Evolutionary conservation across 2,113 vertebrate species (phyloP).

Genomic region (Stomatorhinus ivindoensis): DNA sequence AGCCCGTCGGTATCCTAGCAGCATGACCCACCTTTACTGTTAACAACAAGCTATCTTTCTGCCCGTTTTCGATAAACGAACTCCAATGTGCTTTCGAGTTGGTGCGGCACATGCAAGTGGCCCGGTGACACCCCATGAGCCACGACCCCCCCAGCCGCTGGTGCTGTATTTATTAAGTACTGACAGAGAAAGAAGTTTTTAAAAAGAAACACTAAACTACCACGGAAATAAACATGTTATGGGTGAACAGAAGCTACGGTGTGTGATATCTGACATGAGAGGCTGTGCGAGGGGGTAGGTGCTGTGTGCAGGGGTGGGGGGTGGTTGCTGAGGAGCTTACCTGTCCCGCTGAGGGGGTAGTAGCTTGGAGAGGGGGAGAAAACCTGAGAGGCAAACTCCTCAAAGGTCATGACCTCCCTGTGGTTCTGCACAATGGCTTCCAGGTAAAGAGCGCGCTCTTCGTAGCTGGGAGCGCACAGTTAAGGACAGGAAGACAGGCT

Average conservation of each 20-base stretch:
- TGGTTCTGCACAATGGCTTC: constrained; percentile 97
- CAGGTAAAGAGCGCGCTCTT: constrained; percentile 90
- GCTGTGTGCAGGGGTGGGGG: too few relatives aligned
- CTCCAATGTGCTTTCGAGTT: constrained; percentile 49
- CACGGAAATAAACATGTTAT: not conserved
- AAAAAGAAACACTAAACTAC: constrained; percentile 42
- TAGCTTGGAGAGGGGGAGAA: constrained; percentile 84
- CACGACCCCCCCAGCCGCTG: constrained; percentile 32
- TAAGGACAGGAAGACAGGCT: constrained; percentile 61
- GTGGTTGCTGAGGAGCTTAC: too few relatives aligned
- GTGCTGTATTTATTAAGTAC: constrained; percentile 71
- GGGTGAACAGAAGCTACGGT: not conserved
- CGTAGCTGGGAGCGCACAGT: constrained; percentile 69
- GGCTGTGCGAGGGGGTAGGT: not conserved
- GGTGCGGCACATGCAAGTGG: constrained; percentile 58
- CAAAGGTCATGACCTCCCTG: constrained; percentile 92
- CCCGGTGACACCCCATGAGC: constrained; percentile 42
- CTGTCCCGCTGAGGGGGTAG: constrained; percentile 79
- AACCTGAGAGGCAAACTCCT: constrained; percentile 94
- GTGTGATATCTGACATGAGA: not conserved
- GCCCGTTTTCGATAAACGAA: constrained; percentile 63
- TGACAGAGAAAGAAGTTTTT: constrained; percentile 55
- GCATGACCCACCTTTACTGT: constrained; percentile 69
- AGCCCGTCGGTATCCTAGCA: constrained; percentile 54
- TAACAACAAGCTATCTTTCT: constrained; percentile 57